Evolutionary conservation across 2,797 vertebrate species (phyloP).

Genomic region (Alfaro cultratus): DNA sequence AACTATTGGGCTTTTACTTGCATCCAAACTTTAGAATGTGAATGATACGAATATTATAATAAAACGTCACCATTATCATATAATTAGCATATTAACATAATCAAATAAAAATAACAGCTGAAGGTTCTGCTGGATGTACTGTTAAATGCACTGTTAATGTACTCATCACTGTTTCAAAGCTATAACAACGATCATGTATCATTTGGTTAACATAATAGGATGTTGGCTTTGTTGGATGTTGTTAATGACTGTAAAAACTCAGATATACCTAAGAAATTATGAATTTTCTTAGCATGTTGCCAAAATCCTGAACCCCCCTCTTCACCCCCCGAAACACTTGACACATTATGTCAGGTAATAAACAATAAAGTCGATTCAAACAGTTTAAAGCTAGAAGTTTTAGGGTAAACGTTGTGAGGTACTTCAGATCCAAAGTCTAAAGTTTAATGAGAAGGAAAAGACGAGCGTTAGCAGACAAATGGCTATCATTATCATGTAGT

Average conservation of each 20-base stretch:
- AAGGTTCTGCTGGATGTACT: no score
- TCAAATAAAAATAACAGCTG: no score
- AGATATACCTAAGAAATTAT: not conserved
- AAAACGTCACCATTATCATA: not conserved
- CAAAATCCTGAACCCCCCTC: not conserved
- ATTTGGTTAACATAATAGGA: not conserved
- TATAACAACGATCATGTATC: not conserved
- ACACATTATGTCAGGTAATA: not conserved
- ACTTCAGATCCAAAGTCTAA: not conserved
- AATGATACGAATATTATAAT: not conserved
- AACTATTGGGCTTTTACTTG: not conserved
- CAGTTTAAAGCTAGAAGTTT: not conserved
- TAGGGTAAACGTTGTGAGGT: not conserved
- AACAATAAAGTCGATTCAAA: not conserved
- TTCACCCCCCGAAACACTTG: not conserved
- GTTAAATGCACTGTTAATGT: not conserved
- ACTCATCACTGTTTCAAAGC: not conserved
- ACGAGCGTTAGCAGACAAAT: slow-evolving; percentile 3
- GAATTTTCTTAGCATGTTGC: not conserved
- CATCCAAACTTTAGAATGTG: not conserved
- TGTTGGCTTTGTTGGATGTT: not conserved
- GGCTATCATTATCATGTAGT: slow-evolving; percentile 36
- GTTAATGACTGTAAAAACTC: not conserved
- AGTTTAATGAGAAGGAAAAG: slow-evolving; percentile 28
- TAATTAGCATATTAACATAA: not conserved